Evolutionary conservation across 2,113 vertebrate species (phyloP), one percentile per base, ranked within the genome.

Genomic region (Chaetops frenatus): DNA sequence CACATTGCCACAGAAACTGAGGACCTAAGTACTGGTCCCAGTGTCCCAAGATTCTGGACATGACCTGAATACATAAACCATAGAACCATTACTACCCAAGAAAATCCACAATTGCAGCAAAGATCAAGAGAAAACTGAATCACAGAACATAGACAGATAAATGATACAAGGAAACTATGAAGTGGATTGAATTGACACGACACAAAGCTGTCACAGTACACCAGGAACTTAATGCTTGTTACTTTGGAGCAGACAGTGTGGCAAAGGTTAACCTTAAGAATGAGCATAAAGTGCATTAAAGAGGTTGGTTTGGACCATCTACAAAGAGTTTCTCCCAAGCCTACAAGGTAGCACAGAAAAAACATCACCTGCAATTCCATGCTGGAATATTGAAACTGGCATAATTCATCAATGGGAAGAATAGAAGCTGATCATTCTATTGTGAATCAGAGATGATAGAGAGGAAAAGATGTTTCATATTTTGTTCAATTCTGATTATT

Each of bases 401-500:
- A 61, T 73, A 62, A 22, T 65, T 83, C 31, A 29, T 83, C 79
- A 70, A 38, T 24, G 19, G 35, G 36, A 86, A 91, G 44, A 93
- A 92, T 44, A 83, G 50, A 90, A 73, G 42, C 65, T 88, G 54
- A 95, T 94, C 82, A n/a, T 86, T 90, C n/a, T 40, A 53, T 70
- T 69, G 76, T 90, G 47, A 88, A 80, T 65, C 81, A 73, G 66
- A 85, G 31, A 87, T 24, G 51, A 61, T 6, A 81, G 66, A 91
- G 56, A 53, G 42, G 69, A 62, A 84, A 81, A 86, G n/a, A 82
- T 85, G 58, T 82, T 92, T 85, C 53, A 28, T 71, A 76, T 79
- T 90, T 95, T 82, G 70, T 86, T 93, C 57, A 94, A 6, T 83
- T 93, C 61, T 76, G 66, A 90, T 88, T 95, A 92, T 77, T 79